Conservation (phyloP, 2,113 vertebrate genomes). For the mouse (Mus musculus) region DNA sequence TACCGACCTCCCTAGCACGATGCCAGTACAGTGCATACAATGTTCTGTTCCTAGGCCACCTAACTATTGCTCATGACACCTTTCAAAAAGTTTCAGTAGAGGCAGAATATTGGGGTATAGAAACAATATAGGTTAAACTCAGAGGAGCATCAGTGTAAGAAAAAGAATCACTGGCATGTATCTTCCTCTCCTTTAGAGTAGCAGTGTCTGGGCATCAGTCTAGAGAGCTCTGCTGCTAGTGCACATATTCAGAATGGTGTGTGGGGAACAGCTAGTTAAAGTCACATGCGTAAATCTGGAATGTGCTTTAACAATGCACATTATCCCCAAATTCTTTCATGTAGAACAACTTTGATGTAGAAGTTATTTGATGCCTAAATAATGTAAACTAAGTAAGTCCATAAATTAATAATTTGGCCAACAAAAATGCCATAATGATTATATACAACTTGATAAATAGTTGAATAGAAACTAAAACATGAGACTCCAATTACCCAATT, state of each 20-base stretch:
- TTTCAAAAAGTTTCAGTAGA: slow-evolving; percentile 1
- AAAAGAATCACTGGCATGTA: not conserved
- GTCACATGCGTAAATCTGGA: not conserved
- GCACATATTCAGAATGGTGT: not conserved
- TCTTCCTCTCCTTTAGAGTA: not conserved
- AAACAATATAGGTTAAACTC: not conserved
- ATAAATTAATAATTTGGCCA: not conserved
- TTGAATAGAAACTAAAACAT: not conserved
- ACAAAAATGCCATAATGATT: not conserved
- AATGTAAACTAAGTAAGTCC: slow-evolving; percentile 20
- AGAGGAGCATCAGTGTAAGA: not conserved
- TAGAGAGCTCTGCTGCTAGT: not conserved
- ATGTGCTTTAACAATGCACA: not conserved
- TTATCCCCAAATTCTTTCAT: not conserved
- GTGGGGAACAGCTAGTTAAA: not conserved
- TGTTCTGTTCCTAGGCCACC: not conserved
- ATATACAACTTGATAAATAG: not conserved
- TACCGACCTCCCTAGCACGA: not conserved
- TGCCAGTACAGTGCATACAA: not conserved
- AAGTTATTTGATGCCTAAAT: not conserved
- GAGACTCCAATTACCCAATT: not conserved
- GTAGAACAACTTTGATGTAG: not conserved
- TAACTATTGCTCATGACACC: not conserved
- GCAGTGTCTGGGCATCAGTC: not conserved
- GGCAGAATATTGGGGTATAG: slow-evolving; percentile 6